Evolutionary conservation across 2,797 vertebrate genomes (phyloP).

Genomic region (Scyliorhinus canicula): DNA sequence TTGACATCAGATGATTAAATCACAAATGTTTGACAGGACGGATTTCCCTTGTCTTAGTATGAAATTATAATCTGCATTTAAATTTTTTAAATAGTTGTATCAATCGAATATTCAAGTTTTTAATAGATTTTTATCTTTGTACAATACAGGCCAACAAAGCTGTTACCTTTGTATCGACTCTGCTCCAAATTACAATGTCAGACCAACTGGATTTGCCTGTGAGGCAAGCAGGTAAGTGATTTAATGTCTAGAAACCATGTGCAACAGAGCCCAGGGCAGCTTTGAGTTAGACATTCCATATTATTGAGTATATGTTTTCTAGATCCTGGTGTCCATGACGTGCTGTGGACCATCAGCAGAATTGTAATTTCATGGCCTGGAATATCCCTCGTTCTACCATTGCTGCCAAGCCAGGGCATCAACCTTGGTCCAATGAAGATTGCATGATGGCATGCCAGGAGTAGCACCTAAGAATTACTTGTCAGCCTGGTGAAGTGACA

Average conservation of each 20-base stretch:
- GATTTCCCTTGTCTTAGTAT: neutral
- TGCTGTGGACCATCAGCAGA: too few species aligned
- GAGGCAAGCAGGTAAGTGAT: slow-evolving; percentile 88
- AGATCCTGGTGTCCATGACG: neutral
- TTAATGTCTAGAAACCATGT: neutral
- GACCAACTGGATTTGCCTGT: slow-evolving; percentile 96
- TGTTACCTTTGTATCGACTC: slow-evolving; percentile 88
- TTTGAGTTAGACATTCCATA: neutral
- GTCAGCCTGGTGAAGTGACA: too few species aligned
- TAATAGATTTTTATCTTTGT: slow-evolving; percentile 40
- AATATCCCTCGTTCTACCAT: too few species aligned
- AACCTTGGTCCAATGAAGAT: too few species aligned
- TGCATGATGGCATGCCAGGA: too few species aligned
- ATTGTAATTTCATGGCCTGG: too few species aligned
- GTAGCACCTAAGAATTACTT: too few species aligned
- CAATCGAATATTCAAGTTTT: neutral
- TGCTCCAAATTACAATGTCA: slow-evolving; percentile 96
- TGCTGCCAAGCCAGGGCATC: too few species aligned
- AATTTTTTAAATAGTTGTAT: neutral
- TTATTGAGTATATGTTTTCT: neutral
- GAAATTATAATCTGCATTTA: neutral
- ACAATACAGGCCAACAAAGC: slow-evolving; percentile 80
- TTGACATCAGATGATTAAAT: neutral
- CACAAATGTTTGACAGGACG: neutral
- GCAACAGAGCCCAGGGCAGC: neutral